Base-by-base conservation (phyloP, 1,140 invertebrate genomes). In the Leptonema lineaticorne region DNA sequence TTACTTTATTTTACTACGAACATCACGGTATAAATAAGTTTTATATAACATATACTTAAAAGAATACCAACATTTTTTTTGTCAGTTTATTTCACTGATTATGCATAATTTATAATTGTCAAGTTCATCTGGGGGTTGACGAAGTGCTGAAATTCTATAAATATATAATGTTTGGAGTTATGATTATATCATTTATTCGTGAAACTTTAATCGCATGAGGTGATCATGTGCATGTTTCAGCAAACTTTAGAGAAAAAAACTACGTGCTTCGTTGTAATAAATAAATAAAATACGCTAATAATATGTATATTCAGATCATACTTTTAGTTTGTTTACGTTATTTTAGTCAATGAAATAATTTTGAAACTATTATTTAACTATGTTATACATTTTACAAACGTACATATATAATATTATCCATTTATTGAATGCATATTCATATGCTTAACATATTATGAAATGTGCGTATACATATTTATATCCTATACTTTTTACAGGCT, bases 401-500 rank as follows among this genome's bases (percentile, higher is more conserved):
- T 41, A 33, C 16, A 50, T 50, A 18, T 70, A 58, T 67, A 63
- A 46, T 70, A 67, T 41, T 62, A 70, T 56, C 53, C 30, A 64
- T 63, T 67, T 63, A 67, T 63, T 67, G 69, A 58, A 67, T 69
- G 27, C 67, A 69, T 53, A 67, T 63, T 26, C 27, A 53, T n/a
- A n/a, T n/a, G n/a, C n/a, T 24, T 11, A 26, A 53, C 50, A 26
- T 53, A 20, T 22, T 53, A 69, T n/a, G n/a, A n/a, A n/a, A n/a
- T n/a, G n/a, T 69, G 67, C 70, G 69, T 57, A 67, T 69, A 53
- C 67, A 69, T 53, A 67, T 63, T 26, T 53, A 53, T n/a, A n/a
- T n/a, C n/a, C n/a, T 24, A 24, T 53, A 53, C 50, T 53, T 53
- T 24, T 22, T 53, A 69, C 67, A 48, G 63, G 70, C 70, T 72